Evolutionary conservation across 2,888 invertebrate species (phyloP), one percentile per base, ranked within the genome.

Genomic region (Lepidochrysops patricia): DNA sequence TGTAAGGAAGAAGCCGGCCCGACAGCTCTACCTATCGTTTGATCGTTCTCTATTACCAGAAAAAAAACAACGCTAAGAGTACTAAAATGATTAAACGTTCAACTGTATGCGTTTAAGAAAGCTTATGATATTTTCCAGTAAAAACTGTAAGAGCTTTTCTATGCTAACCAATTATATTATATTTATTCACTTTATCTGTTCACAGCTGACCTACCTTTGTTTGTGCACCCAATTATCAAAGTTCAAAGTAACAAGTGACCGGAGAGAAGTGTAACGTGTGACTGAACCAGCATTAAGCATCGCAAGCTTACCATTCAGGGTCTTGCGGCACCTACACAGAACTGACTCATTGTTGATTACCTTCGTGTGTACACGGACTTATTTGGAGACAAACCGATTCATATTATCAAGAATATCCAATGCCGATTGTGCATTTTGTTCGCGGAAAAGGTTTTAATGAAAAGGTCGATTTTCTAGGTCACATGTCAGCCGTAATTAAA

Each of bases 1-100:
- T 96, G 96, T 32, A 97, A 90, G 2, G 96, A 95, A 32, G 93
- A 90, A 2, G 96, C 93, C 4, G 94, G 94, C 7, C 95, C 94
- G 60, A 91, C 92, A 63, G 96, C 94, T 74, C 94, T 94, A 52
- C 89, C 89, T 89, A 61, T 9, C 15, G 49, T 57, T 26, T 48
- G 49, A n/a, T 32, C 1, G 2, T 9, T 6, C 7, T 23, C 1
- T 12, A 32, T 19, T 15, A 29, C 7, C 15, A 32, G 4, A 19
- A 32, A 9, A 19, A 23, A 26, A 43, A 1, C 34, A 43, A 43
- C 7, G 25, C 26, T 5, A n/a, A 25, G 19, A 23, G 5, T n/a
- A 49, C 49, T 49, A 12, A 49, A 23, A n/a, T n/a, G n/a, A n/a
- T n/a, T n/a, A n/a, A n/a, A n/a, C n/a, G n/a, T n/a, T n/a, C n/a